Evolutionary conservation across 2,113 vertebrate genomes (phyloP).

Genomic region (Melanotaenia duboulayi): DNA sequence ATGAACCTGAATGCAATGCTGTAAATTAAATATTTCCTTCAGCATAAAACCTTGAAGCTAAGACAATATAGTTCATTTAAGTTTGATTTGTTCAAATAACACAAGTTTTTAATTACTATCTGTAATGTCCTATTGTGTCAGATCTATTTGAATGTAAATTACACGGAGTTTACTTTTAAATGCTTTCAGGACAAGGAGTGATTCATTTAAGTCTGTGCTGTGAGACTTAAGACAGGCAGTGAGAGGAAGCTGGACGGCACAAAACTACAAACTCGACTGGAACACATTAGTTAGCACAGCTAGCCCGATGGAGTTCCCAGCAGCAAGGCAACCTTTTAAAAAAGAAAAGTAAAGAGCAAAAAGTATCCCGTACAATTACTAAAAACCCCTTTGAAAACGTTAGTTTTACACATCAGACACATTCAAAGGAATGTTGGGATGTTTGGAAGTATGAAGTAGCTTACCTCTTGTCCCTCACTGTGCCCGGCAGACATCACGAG

Average conservation of each 20-base stretch:
- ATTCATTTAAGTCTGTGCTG: slow-evolving; percentile 23
- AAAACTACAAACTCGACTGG: slow-evolving; percentile 1
- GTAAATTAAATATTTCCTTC: neutral
- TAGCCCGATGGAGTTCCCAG: neutral
- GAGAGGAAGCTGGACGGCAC: neutral
- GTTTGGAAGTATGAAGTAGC: neutral
- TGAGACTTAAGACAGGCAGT: neutral
- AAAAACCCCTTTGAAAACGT: neutral
- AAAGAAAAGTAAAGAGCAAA: neutral
- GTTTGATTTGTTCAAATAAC: neutral
- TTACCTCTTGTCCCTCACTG: slow-evolving; percentile 66
- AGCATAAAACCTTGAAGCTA: neutral
- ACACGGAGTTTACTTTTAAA: slow-evolving; percentile 3
- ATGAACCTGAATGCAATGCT: neutral
- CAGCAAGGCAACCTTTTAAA: neutral
- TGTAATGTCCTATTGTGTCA: slow-evolving; percentile 35
- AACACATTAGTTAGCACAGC: slow-evolving; percentile 11
- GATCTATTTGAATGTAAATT: neutral
- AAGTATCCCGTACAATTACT: neutral
- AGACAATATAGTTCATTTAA: neutral
- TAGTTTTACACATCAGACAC: neutral
- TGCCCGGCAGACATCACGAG: slow-evolving; percentile 69
- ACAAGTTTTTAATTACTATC: slow-evolving; percentile 9
- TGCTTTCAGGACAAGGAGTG: slow-evolving; percentile 7
- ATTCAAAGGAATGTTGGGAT: neutral